Evolutionary conservation across 2,888 invertebrate species (phyloP).

Genomic region (Apoderus coryli): DNA sequence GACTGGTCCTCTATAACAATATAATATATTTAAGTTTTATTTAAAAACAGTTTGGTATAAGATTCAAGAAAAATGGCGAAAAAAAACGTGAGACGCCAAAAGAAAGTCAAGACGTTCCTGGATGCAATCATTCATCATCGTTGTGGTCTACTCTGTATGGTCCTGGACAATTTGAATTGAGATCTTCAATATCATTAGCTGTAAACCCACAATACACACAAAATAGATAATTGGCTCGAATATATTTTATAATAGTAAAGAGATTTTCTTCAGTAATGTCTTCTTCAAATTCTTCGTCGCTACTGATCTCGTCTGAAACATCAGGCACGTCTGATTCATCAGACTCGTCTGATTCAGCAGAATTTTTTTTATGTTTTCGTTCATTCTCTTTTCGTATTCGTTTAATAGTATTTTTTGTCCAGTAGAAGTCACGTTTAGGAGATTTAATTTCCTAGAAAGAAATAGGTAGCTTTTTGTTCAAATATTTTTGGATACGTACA

Average conservation of each 20-base stretch:
- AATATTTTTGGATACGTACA: too few relatives aligned
- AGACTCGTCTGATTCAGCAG: too few relatives aligned
- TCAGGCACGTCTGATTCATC: slow-evolving; percentile 25
- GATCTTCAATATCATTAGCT: slow-evolving; percentile 46
- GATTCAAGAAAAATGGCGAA: too few relatives aligned
- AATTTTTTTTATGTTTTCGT: slow-evolving; percentile 17
- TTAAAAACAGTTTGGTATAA: too few relatives aligned
- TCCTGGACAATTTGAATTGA: slow-evolving; percentile 51
- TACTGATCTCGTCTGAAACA: slow-evolving; percentile 22
- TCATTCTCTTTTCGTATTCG: slow-evolving; percentile 23
- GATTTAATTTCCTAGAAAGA: slow-evolving; percentile 33
- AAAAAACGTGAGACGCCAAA: too few relatives aligned
- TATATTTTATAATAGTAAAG: slow-evolving; percentile 35
- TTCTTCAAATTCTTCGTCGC: slow-evolving; percentile 24
- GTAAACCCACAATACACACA: slow-evolving; percentile 68
- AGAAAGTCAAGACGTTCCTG: too few relatives aligned
- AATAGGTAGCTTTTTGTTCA: too few relatives aligned
- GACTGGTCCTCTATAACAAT: too few relatives aligned
- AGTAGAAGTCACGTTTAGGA: slow-evolving; percentile 44
- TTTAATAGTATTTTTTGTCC: slow-evolving; percentile 34
- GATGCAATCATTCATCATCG: too few relatives aligned
- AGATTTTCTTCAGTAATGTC: slow-evolving; percentile 29
- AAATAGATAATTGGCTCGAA: slow-evolving; percentile 55
- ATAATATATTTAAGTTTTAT: too few relatives aligned
- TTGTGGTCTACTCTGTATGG: slow-evolving; percentile 45